Percentiles rank a stretch among this genome's conserved stretches.
Conservation (phyloP, 2,113 vertebrate species). For the Tiliqua scincoides region DNA sequence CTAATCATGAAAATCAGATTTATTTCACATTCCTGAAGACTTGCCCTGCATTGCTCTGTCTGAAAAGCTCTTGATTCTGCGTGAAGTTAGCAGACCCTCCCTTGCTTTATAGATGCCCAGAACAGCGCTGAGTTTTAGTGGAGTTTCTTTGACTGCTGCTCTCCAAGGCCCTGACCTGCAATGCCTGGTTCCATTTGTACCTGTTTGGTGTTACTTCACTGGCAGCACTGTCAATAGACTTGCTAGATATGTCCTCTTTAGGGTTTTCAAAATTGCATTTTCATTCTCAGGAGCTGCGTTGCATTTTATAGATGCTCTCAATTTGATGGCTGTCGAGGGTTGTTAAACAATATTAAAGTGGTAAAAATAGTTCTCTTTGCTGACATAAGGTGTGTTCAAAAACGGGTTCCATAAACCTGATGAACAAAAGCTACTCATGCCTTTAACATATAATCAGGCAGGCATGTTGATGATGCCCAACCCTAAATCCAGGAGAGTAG, state of each 20-base stretch:
- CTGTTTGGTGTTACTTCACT: constrained; percentile 5
- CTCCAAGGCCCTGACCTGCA: constrained; percentile 10
- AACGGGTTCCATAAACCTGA: constrained; percentile 69
- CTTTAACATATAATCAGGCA: constrained; percentile 35
- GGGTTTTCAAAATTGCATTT: constrained; percentile 72
- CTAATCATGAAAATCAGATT: not conserved
- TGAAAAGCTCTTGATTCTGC: not conserved
- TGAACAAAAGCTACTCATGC: constrained; percentile 60
- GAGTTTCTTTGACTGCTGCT: not conserved
- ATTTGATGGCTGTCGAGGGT: constrained; percentile 75
- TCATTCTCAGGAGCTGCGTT: constrained; percentile 68
- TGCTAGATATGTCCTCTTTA: constrained; percentile 61
- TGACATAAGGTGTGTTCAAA: constrained; percentile 71
- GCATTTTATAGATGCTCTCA: constrained; percentile 75
- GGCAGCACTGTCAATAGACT: constrained; percentile 13
- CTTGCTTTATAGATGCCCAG: not conserved
- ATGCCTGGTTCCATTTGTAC: constrained; percentile 9
- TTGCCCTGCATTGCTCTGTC: not conserved
- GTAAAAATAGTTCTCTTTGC: constrained; percentile 79
- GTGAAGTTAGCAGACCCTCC: not conserved
- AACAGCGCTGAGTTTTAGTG: not conserved
- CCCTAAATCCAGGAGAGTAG: not conserved
- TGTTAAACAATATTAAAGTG: constrained; percentile 74
- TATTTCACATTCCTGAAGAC: not conserved
- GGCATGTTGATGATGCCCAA: constrained; percentile 46